A percentile compares a stretch with the other conserved stretches of the same genome.
Conservation (phyloP, 2,113 vertebrate genomes). For the Urocitellus parryii region DNA sequence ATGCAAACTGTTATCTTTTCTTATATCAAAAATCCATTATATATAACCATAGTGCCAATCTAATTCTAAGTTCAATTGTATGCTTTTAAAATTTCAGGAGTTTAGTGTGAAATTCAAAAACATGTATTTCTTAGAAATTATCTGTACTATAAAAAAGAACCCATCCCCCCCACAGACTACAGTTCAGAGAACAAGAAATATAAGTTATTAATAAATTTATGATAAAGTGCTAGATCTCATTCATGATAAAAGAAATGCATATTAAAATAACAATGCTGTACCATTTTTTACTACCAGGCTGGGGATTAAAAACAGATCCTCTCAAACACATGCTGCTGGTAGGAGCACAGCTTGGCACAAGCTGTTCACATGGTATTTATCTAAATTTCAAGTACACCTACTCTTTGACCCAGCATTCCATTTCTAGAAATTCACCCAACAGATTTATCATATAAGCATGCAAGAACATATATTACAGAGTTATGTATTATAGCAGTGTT, state of each 20-base stretch:
- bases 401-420: not conserved
- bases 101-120: conserved; percentile 56
- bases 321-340: not conserved
- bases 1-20: not conserved
- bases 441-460: not conserved
- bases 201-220: conserved; percentile 6
- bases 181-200: conserved; percentile 53
- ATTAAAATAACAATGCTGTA: not conserved
- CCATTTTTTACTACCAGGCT: not conserved
- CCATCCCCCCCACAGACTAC: not conserved
- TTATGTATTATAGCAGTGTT: not conserved
- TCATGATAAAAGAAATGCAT: conserved; percentile 19
- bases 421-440: conserved; percentile 50
- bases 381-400: conserved; percentile 43
- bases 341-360: conserved; percentile 17
- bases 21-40: conserved; percentile 11
- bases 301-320: not conserved
- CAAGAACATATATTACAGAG: not conserved
- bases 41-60: not conserved
- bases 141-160: not conserved
- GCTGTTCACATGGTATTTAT: not conserved
- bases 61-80: conserved; percentile 47
- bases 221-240: not conserved
- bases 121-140: conserved; percentile 44
- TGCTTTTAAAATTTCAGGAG: conserved; percentile 23